These are phyloP conservation scores for Felis chaus DNA, from an alignment of 2,113 vertebrate genomes.

Conservation along the genomic window DNA sequence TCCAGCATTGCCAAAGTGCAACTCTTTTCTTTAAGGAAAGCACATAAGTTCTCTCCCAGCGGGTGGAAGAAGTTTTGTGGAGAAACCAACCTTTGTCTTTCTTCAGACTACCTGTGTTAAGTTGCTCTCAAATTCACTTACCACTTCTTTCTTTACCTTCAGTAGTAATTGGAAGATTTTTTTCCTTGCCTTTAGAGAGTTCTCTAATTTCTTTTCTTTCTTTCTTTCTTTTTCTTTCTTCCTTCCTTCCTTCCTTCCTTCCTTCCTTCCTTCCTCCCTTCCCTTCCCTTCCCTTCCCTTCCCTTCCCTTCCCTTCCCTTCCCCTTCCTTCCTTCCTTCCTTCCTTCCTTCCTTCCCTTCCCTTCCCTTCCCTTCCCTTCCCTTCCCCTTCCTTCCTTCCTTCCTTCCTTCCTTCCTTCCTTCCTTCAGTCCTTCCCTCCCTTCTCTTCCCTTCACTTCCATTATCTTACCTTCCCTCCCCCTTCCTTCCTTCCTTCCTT, in stretches of 20 bases:
- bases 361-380: too few species aligned
- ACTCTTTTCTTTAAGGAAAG: background rate
- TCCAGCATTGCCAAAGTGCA: background rate
- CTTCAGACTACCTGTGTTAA: background rate
- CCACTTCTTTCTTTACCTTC: slow-evolving; percentile 3
- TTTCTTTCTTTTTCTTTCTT: background rate
- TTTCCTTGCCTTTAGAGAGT: slow-evolving; percentile 9
- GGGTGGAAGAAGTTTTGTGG: background rate
- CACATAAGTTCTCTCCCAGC: background rate
- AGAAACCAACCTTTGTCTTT: slow-evolving; percentile 22
- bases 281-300: too few species aligned
- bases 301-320: too few species aligned
- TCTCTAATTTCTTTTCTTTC: background rate
- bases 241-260: rapidly evolving
- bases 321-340: too few species aligned
- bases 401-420: too few species aligned
- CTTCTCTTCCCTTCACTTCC: too few species aligned
- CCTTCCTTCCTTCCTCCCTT: rapidly evolving
- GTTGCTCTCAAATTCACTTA: background rate
- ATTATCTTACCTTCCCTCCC: too few species aligned
- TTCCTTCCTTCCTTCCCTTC: too few species aligned
- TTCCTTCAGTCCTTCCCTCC: too few species aligned
- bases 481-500: rapidly evolving
- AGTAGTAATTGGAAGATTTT: background rate
- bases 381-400: too few species aligned